Base-by-base conservation (phyloP, 53 echinoderm and acorn worm species). In the Zoroaster sp. region DNA sequence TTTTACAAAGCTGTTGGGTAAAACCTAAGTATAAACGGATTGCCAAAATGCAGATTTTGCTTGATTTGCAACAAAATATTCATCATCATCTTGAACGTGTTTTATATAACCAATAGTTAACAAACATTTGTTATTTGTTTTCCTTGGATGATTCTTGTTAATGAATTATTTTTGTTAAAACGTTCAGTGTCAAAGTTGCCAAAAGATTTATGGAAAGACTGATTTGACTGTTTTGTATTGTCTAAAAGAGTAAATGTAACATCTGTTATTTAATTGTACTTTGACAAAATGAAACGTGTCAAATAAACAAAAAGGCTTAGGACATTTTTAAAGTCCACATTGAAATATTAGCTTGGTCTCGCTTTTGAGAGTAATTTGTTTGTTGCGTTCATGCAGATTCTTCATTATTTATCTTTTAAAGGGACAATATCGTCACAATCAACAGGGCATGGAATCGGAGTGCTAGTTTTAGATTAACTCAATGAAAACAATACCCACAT, bases 231-330 rank as follows among this genome's bases (percentile, higher is more conserved):
- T 59, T 79, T 20, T 55, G 79, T 85, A 35, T 85, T 66, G 71
- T 71, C 67, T 83, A 33, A 34, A 30, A 68, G 10, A 20, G 41
- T 47, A 66, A 80, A n/a, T 17, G 68, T 83, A 17, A 37, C 18
- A 18, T 85, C 37, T n/a, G 83, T 83, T 46, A 85, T 85, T 85
- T 85, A 69, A 85, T 66, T 71, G 85, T 85, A 85, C 85, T 85
- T 85, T 70, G 59, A 81, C 18, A 37, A 49, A 38, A 55, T 2
- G 14, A 77, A 66, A 70, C 34, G 85, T 70, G 85, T 51, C 47
- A 36, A 69, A 85, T 85, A 47, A 85, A 42, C 30, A 21, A 47
- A n/a, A 85, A 85, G 71, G 85, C 74, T 75, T 74, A 30, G 75
- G 75, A 66, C 74, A 74, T 87, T 87, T 74, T n/a, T 74, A 25